phyloP scores from a whole-genome alignment of 2,797 vertebrate species.

The Microhierax caerulescens region DNA sequence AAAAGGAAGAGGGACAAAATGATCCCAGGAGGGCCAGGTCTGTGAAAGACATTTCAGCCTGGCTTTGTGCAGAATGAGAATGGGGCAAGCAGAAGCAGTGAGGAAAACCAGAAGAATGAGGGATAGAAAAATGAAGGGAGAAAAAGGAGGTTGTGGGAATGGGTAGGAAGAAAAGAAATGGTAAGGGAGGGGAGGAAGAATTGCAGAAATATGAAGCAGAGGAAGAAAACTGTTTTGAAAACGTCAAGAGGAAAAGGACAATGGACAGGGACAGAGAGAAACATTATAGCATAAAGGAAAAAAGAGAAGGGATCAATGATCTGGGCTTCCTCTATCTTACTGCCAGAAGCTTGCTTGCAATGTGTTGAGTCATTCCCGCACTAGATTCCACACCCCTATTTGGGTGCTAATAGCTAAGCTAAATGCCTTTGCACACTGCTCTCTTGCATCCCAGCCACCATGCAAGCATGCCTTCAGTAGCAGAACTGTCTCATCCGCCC shows the following conservation, averaged over 20 bases:
- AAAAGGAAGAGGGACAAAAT: neutral
- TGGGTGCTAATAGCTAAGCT: neutral
- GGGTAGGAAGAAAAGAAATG: neutral
- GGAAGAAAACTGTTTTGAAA: neutral
- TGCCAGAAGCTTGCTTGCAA: neutral
- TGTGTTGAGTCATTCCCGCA: neutral
- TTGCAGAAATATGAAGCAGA: neutral
- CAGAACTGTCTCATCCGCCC: neutral
- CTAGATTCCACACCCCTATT: neutral
- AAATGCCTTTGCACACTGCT: neutral
- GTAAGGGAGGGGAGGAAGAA: neutral
- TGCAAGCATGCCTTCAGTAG: neutral
- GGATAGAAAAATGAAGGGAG: neutral
- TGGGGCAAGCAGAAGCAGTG: neutral
- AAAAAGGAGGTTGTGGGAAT: neutral
- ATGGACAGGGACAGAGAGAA: neutral
- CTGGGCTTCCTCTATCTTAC: neutral
- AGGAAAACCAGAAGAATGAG: neutral
- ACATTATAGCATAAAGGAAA: neutral
- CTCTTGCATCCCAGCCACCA: neutral
- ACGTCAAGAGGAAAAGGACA: neutral
- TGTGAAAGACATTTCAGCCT: neutral
- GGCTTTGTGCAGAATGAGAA: neutral
- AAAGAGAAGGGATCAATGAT: neutral
- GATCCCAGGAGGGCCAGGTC: neutral